Conservation (phyloP, 2,113 vertebrate genomes). For the Myocastor coypus region DNA sequence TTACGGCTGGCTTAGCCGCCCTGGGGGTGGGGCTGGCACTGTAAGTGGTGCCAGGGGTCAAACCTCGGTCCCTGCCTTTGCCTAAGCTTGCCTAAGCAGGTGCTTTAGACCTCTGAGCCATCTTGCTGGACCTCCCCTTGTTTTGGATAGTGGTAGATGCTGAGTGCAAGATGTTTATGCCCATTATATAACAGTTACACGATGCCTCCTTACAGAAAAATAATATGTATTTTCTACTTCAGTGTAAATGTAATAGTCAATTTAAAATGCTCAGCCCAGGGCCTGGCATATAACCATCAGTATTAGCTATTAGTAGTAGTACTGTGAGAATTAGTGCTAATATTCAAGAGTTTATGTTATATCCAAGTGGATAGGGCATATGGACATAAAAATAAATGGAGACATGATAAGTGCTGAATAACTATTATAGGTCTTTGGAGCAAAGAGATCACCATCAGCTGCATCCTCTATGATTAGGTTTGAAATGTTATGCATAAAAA, state of each 20-base stretch:
- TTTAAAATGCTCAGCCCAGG: conserved; percentile 57
- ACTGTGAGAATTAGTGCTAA: conserved; percentile 7
- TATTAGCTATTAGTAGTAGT: conserved; percentile 23
- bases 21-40: too few relatives aligned
- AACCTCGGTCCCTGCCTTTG: too few relatives aligned
- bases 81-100: too few relatives aligned
- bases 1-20: too few relatives aligned
- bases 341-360: conserved; percentile 45
- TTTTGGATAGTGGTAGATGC: neutral
- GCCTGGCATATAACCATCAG: conserved; percentile 15
- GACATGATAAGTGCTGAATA: conserved; percentile 47
- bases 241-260: conserved; percentile 52
- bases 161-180: conserved; percentile 1
- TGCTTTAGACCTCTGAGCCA: too few relatives aligned
- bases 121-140: neutral
- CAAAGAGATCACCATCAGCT: conserved; percentile 25
- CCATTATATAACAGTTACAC: conserved; percentile 18
- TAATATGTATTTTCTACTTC: neutral
- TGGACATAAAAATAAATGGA: conserved; percentile 22
- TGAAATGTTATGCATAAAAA: conserved; percentile 59
- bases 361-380: conserved; percentile 50
- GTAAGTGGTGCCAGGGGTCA: too few relatives aligned
- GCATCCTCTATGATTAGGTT: neutral
- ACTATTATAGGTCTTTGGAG: neutral
- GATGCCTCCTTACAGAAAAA: conserved; percentile 18